phyloP scores from a whole-genome alignment of 1,140 invertebrate genomes.

The Aphis gossypii region DNA sequence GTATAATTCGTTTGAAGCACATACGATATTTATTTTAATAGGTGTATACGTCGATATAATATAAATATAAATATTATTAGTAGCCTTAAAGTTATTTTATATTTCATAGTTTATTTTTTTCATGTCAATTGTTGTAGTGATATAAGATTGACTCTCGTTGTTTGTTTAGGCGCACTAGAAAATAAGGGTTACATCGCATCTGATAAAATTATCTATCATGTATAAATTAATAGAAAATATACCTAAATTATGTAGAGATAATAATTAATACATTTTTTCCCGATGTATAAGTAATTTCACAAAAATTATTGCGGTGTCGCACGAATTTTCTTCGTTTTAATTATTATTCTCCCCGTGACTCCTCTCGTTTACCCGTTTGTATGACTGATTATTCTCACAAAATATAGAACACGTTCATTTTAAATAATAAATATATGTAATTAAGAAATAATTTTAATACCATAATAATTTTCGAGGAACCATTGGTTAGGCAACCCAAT shows the following conservation, averaged over 20 bases:
- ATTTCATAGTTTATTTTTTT: neutral
- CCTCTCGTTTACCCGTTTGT: neutral
- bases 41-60: neutral
- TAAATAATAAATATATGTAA: neutral
- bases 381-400: neutral
- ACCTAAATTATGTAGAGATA: neutral
- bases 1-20: neutral
- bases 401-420: neutral
- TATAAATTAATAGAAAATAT: neutral
- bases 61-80: neutral
- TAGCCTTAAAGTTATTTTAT: neutral
- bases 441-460: neutral
- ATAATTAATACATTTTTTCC: neutral
- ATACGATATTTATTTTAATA: neutral
- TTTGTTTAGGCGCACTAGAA: neutral
- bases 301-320: neutral
- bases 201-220: neutral
- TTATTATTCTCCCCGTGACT: neutral
- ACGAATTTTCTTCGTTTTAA: neutral
- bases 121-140: neutral
- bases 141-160: neutral
- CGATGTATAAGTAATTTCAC: neutral
- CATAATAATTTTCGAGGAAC: neutral
- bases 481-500: conserved; percentile 4
- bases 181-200: neutral